phyloP scores from a whole-genome alignment of 2,113 vertebrate species.

The Saguinus imperator region DNA sequence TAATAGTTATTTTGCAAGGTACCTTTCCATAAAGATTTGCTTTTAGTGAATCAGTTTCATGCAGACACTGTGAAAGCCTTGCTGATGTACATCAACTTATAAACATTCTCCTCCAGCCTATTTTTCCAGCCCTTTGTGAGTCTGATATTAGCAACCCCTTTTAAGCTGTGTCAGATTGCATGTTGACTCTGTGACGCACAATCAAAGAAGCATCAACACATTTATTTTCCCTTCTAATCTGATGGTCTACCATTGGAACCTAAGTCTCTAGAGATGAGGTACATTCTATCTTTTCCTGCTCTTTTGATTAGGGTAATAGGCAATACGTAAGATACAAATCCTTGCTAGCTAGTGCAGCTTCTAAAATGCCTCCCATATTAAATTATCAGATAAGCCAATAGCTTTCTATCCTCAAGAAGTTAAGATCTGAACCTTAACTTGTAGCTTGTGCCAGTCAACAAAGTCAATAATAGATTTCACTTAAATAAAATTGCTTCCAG shows the following conservation, averaged over 20 bases:
- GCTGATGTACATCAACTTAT: not conserved
- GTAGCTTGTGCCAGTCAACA: not conserved
- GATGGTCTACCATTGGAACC: not conserved
- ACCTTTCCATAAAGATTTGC: not conserved
- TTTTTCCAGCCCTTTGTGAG: not conserved
- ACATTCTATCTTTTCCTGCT: not conserved
- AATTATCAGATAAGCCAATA: not conserved
- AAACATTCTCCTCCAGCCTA: not conserved
- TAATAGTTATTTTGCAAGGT: not conserved
- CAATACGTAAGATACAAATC: not conserved
- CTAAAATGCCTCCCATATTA: not conserved
- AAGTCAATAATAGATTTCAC: conserved; percentile 7
- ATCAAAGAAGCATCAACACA: not conserved
- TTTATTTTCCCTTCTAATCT: not conserved
- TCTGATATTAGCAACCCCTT: not conserved
- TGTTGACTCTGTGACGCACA: not conserved
- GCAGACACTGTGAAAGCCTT: not conserved
- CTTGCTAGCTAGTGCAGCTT: not conserved
- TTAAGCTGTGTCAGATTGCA: not conserved
- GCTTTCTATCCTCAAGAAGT: not conserved
- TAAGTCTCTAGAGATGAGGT: not conserved
- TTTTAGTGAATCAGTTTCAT: conserved; percentile 8
- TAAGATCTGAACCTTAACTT: not conserved
- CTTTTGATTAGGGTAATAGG: not conserved
- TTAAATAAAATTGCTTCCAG: conserved; percentile 40